A percentile compares a stretch with the other conserved stretches of the same genome.
Evolutionary conservation across 2,888 invertebrate species (phyloP).

Genomic region (Pyrgus malvae): DNA sequence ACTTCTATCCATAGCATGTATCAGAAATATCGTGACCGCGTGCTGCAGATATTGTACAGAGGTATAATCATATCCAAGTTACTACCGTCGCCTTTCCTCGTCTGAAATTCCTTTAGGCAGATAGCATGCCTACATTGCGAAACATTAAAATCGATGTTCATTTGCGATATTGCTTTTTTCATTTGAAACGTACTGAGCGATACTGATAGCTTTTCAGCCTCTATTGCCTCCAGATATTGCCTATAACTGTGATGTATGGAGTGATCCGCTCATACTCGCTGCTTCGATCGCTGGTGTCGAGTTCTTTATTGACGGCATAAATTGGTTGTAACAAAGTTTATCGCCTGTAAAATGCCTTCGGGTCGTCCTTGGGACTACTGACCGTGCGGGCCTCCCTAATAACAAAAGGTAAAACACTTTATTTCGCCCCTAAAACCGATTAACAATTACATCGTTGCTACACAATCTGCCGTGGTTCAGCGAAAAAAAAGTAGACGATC

Average conservation of each 20-base stretch:
- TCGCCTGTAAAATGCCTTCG: constrained; percentile 37
- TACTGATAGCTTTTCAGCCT: constrained; percentile 27
- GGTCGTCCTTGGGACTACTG: constrained; percentile 34
- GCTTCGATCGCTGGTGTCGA: constrained; percentile 2
- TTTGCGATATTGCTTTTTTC: constrained; percentile 31
- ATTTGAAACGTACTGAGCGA: constrained; percentile 26
- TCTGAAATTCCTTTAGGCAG: constrained; percentile 16
- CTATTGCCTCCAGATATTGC: constrained; percentile 33
- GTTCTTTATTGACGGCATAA: constrained; percentile 39
- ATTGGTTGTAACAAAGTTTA: constrained; percentile 40
- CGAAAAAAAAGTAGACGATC: neutral
- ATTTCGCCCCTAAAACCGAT: constrained; percentile 26
- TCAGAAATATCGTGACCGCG: no score
- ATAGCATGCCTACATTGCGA: constrained; percentile 13
- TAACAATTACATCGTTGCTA: constrained; percentile 17
- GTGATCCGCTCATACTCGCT: neutral
- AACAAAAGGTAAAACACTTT: constrained; percentile 35
- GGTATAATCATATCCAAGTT: no score
- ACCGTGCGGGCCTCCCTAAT: constrained; percentile 28
- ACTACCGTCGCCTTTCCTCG: constrained; percentile 16
- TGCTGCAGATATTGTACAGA: no score
- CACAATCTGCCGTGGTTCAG: neutral
- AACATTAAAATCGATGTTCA: constrained; percentile 24
- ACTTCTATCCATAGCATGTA: no score
- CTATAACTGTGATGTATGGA: constrained; percentile 23